These are phyloP conservation scores for Agrotis clavis DNA, from an alignment of 2,888 invertebrate genomes.

Conservation along the genomic window DNA sequence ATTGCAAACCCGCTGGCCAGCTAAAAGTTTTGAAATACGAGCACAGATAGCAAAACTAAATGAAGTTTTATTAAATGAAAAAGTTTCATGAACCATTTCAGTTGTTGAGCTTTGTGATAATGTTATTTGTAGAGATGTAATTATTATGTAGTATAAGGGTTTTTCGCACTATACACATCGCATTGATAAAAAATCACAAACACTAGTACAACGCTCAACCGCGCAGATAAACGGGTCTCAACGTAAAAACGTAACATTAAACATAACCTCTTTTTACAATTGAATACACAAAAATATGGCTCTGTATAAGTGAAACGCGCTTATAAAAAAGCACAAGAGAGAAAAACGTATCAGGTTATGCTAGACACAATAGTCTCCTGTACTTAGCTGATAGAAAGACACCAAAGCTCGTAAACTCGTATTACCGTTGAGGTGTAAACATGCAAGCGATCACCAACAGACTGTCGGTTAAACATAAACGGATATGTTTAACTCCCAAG, in stretches of 20 bases:
- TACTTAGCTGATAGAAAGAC: background rate
- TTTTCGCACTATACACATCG: no score
- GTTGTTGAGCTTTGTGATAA: background rate
- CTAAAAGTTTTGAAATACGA: conserved; percentile 55
- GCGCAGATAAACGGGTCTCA: no score
- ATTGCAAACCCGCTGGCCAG: conserved; percentile 41
- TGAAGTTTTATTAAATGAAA: conserved; percentile 50
- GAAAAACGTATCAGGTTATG: background rate
- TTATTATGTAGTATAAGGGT: background rate
- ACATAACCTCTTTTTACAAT: background rate
- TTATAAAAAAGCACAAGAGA: background rate
- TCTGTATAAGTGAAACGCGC: no score
- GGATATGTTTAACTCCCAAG: conserved; percentile 19
- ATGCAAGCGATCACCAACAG: conserved; percentile 13
- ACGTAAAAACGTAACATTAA: background rate
- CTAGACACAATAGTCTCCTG: background rate
- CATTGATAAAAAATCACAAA: no score
- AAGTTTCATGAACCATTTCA: conserved; percentile 17
- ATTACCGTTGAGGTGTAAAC: conserved; percentile 14
- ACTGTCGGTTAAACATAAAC: conserved; percentile 17
- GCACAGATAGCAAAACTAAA: conserved; percentile 44
- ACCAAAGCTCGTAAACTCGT: background rate
- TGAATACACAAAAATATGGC: background rate
- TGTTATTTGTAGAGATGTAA: conserved; percentile 6
- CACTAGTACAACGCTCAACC: no score